Evolutionary conservation across 2,113 vertebrate genomes (phyloP), one percentile per base, ranked within the genome.

Genomic region (Brachionichthys hirsutus): DNA sequence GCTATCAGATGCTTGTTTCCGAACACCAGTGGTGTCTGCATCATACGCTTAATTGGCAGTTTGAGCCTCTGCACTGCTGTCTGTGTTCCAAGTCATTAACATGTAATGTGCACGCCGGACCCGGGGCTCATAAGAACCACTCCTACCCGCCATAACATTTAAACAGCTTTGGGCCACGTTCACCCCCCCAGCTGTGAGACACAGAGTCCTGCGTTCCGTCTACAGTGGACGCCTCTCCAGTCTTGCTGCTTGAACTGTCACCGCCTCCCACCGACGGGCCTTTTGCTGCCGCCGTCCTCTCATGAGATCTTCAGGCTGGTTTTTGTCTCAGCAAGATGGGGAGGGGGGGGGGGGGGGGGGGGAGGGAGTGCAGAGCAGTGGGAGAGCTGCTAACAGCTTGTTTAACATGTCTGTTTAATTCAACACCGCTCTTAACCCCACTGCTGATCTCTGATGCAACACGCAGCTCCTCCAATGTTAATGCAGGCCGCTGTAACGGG

Each of bases 41-140:
- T 70, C 87, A 87, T 88, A 89, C 87, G 87, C 78, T 74, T 90
- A 85, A 90, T 85, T 86, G 86, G 77, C 78, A 84, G 75, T 83
- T 85, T 78, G 86, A 85, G 82, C 82, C 82, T 78, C 70, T 70
- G 77, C 81, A 68, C 54, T 50, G 73, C 76, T 83, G 78, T 84
- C 78, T 67, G 71, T 12, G 82, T 89, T 90, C 84, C 84, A 89
- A 87, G 71, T 83, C 85, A 87, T 90, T 90, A 88, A 75, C 87
- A 78, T 84, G 83, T 81, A 82, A 86, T 83, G 74, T 81, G 83
- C 76, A 73, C 82, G 60, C 52, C 41, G 72, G 84, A 86, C 82
- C 76, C 9, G 46, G 45, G 75, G 76, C 77, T 67, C 81, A 30
- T 51, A 78, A 73, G 77, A 74, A 71, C 56, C 71, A 12, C 47